Evolutionary conservation across 2,888 invertebrate genomes (phyloP).

Genomic region (Patella pellucida): DNA sequence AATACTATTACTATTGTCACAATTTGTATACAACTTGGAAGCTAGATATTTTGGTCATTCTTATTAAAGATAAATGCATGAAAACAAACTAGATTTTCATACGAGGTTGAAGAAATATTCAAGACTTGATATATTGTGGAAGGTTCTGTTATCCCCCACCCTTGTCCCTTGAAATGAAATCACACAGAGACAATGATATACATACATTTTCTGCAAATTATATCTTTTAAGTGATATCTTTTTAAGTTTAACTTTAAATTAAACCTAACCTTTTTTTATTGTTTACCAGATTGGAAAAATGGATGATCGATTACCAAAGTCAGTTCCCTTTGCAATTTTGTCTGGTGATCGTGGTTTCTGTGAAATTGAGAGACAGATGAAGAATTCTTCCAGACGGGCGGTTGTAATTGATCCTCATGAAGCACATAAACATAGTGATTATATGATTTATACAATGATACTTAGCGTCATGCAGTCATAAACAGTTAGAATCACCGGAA

Average conservation of each 20-base stretch:
- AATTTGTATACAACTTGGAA: too few species aligned
- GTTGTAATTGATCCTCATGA: slow-evolving; percentile 40
- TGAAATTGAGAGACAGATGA: slow-evolving; percentile 38
- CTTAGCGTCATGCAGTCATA: slow-evolving; percentile 19
- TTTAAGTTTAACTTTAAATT: too few species aligned
- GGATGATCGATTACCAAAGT: slow-evolving; percentile 36
- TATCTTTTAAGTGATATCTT: too few species aligned
- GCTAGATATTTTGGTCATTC: too few species aligned
- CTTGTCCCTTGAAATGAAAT: neutral
- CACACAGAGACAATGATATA: neutral
- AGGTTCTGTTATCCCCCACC: too few species aligned
- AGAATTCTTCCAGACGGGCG: slow-evolving; percentile 24
- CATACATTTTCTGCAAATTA: neutral
- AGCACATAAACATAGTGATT: slow-evolving; percentile 15
- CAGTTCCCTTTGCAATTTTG: slow-evolving; percentile 40
- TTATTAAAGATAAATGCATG: too few species aligned
- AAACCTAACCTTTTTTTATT: neutral
- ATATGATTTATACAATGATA: slow-evolving; percentile 30
- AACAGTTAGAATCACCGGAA: neutral
- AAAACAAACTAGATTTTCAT: too few species aligned
- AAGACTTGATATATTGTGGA: too few species aligned
- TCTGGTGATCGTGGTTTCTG: slow-evolving; percentile 40
- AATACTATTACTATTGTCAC: too few species aligned
- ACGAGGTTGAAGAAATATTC: too few species aligned
- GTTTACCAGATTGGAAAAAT: slow-evolving; percentile 38